phyloP scores from a whole-genome alignment of 2,888 invertebrate species.

The Megamerina dolium region DNA sequence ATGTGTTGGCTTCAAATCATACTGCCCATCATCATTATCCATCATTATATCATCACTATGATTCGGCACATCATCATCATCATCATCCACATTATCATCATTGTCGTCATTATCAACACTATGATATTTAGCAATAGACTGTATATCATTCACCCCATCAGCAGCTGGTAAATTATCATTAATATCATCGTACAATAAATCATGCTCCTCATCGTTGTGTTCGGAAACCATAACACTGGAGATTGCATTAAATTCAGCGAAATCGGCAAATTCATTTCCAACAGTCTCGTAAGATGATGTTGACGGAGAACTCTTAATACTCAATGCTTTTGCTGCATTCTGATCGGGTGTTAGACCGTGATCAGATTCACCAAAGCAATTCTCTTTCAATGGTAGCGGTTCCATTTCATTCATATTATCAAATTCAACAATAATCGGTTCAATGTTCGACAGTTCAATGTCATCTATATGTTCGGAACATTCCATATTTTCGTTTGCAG shows the following conservation, averaged over 20 bases:
- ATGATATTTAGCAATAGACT: slow-evolving; percentile 37
- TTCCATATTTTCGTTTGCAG: slow-evolving; percentile 7
- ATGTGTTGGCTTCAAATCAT: slow-evolving; percentile 49
- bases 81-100: slow-evolving; percentile 14
- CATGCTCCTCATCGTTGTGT: slow-evolving; percentile 9
- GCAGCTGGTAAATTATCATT: slow-evolving; percentile 17
- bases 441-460: slow-evolving; percentile 8
- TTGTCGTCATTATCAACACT: slow-evolving; percentile 50
- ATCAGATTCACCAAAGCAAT: slow-evolving; percentile 35
- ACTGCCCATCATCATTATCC: too few species aligned
- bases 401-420: slow-evolving; percentile 36
- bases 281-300: slow-evolving; percentile 50
- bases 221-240: slow-evolving; percentile 11
- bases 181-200: slow-evolving; percentile 14
- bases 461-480: slow-evolving; percentile 15
- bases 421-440: slow-evolving; percentile 28
- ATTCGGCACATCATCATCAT: slow-evolving; percentile 16
- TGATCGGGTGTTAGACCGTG: slow-evolving; percentile 21
- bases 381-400: slow-evolving; percentile 35
- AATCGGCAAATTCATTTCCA: slow-evolving; percentile 47
- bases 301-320: slow-evolving; percentile 48
- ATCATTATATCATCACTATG: slow-evolving; percentile 26
- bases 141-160: slow-evolving; percentile 18
- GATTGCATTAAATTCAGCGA: slow-evolving; percentile 23
- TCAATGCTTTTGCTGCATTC: slow-evolving; percentile 26